Conservation (phyloP, 2,797 vertebrate species). For the Arrhamphus sclerolepis region DNA sequence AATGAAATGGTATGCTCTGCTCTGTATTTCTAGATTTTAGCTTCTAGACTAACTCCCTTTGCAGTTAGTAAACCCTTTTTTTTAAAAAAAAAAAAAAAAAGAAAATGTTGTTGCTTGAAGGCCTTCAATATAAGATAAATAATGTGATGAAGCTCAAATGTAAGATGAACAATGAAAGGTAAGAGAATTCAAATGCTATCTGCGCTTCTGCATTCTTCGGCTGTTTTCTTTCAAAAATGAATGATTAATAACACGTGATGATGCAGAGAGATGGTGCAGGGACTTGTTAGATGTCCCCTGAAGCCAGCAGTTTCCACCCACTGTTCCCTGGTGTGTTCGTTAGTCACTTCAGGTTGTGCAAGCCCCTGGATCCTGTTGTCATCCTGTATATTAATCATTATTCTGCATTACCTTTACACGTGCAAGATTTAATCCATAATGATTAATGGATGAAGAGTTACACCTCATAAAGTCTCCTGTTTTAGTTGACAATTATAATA, state of each 20-base stretch:
- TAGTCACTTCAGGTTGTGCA: constrained; percentile 34
- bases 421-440: constrained; percentile 6
- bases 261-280: constrained; percentile 14
- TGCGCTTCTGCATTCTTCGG: background rate
- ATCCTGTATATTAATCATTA: constrained; percentile 11
- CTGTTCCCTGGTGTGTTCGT: constrained; percentile 52
- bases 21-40: too few species aligned
- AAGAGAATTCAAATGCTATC: too few species aligned
- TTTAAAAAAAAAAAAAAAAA: too few species aligned
- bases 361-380: constrained; percentile 29
- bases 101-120: too few species aligned
- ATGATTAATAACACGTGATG: constrained; percentile 46
- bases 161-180: too few species aligned
- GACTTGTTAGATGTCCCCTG: constrained; percentile 44
- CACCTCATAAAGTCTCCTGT: constrained; percentile 3
- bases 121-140: too few species aligned
- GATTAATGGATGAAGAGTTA: background rate
- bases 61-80: too few species aligned
- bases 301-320: constrained; percentile 19
- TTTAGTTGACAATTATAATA: background rate
- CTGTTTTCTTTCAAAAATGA: constrained; percentile 19
- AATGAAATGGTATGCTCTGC: too few species aligned
- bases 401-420: too few species aligned
- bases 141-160: too few species aligned
- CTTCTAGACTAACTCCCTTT: too few species aligned